These are phyloP conservation scores for Machaerirhynchus nigripectus DNA, from an alignment of 2,113 vertebrate species.

Conservation along the genomic window DNA sequence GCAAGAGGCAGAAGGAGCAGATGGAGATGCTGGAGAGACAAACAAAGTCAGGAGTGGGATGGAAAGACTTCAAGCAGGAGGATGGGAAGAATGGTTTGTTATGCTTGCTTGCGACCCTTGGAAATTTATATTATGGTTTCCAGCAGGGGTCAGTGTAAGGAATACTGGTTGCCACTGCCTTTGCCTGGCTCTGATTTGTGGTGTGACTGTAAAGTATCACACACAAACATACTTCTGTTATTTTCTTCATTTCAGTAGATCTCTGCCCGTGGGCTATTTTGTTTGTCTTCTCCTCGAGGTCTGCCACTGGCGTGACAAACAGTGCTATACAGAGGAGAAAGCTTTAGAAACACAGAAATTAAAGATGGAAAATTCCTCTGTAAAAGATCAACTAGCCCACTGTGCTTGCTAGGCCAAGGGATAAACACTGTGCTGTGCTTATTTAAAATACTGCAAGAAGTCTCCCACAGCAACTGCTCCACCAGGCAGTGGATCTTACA, in stretches of 20 bases:
- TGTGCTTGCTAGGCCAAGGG: neutral
- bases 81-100: neutral
- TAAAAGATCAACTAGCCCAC: neutral
- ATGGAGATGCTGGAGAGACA: neutral
- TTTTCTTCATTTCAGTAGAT: neutral
- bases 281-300: conserved; percentile 21
- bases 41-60: neutral
- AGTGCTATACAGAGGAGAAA: neutral
- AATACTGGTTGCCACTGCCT: neutral
- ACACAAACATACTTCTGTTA: neutral
- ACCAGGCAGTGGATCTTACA: neutral
- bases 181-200: neutral
- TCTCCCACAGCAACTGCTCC: neutral
- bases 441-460: neutral
- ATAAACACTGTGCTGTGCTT: neutral
- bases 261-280: neutral
- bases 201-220: neutral
- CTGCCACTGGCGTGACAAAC: neutral
- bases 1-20: neutral
- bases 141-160: neutral
- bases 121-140: neutral
- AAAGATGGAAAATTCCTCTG: conserved; percentile 44
- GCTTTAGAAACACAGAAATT: conserved; percentile 3
- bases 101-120: neutral
- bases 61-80: neutral